These are phyloP conservation scores for Sceloporus undulatus DNA, from an alignment of 2,113 vertebrate genomes.

Conservation along the genomic window DNA sequence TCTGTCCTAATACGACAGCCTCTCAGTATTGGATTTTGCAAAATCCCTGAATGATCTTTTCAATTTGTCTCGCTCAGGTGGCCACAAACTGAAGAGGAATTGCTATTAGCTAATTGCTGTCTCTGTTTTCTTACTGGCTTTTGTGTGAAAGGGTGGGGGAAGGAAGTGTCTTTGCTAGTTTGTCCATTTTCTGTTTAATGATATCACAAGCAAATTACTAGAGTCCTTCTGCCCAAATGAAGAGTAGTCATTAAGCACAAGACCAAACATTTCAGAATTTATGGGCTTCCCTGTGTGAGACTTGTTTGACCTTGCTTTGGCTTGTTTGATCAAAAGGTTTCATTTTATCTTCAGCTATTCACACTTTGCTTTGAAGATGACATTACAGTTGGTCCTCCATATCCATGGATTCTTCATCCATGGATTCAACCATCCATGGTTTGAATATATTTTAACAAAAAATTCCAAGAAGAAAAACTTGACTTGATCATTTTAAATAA, in stretches of 20 bases:
- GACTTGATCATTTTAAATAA: too few species aligned
- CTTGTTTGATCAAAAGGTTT: constrained; percentile 27
- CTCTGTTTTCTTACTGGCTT: not conserved
- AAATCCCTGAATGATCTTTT: not conserved
- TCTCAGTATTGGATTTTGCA: not conserved
- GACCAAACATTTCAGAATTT: constrained; percentile 6
- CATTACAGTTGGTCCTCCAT: too few species aligned
- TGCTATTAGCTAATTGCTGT: not conserved
- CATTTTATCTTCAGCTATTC: not conserved
- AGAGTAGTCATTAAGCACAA: constrained; percentile 19
- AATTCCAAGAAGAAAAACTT: too few species aligned
- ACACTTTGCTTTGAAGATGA: not conserved
- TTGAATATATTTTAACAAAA: too few species aligned
- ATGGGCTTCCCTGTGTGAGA: not conserved
- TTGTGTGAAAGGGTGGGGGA: not conserved
- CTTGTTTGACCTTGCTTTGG: not conserved
- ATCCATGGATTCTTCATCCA: too few species aligned
- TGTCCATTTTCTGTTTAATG: constrained; percentile 27
- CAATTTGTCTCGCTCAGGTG: constrained; percentile 25
- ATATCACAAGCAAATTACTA: constrained; percentile 33
- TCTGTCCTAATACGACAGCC: not conserved
- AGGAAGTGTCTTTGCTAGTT: not conserved
- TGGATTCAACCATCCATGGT: too few species aligned
- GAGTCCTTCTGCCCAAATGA: constrained; percentile 24
- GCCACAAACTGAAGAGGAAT: constrained; percentile 7